Evolutionary conservation across 1,140 invertebrate species (phyloP).

Genomic region (Drosophila sechellia): DNA sequence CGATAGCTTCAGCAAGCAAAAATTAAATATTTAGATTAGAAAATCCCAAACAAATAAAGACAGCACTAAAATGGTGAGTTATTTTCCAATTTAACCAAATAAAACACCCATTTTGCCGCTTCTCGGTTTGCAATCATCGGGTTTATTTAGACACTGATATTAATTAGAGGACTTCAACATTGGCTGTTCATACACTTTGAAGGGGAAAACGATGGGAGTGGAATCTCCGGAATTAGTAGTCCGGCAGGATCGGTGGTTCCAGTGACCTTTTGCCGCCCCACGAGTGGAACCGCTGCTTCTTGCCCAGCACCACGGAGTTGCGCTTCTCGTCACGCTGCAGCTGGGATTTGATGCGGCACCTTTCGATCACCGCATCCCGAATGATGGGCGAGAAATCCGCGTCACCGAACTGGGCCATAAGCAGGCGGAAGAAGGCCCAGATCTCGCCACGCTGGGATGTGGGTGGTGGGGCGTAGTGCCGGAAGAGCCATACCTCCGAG

Average conservation of each 20-base stretch:
- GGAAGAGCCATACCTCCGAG: slow-evolving; percentile 57
- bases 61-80: slow-evolving; percentile 19
- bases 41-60: not conserved
- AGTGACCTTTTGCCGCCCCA: slow-evolving; percentile 83
- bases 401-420: slow-evolving; percentile 82
- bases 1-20: not conserved
- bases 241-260: slow-evolving; percentile 33
- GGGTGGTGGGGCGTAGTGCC: slow-evolving; percentile 66
- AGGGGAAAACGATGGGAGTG: slow-evolving; percentile 10
- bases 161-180: slow-evolving; percentile 44
- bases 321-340: slow-evolving; percentile 78
- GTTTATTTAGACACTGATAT: slow-evolving; percentile 68
- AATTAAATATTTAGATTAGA: slow-evolving; percentile 17
- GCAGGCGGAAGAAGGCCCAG: slow-evolving; percentile 79
- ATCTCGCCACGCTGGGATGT: slow-evolving; percentile 74
- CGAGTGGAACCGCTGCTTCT: slow-evolving; percentile 84
- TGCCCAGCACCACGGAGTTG: slow-evolving; percentile 78
- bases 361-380: slow-evolving; percentile 75
- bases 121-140: slow-evolving; percentile 43
- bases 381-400: slow-evolving; percentile 70
- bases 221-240: slow-evolving; percentile 29
- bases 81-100: not conserved
- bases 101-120: not conserved
- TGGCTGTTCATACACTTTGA: slow-evolving; percentile 69
- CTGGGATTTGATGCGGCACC: slow-evolving; percentile 70